Percentiles rank a stretch among this genome's conserved stretches.
These are phyloP conservation scores for Azemiops feae DNA, from an alignment of 2,113 vertebrate species.

Conservation along the genomic window DNA sequence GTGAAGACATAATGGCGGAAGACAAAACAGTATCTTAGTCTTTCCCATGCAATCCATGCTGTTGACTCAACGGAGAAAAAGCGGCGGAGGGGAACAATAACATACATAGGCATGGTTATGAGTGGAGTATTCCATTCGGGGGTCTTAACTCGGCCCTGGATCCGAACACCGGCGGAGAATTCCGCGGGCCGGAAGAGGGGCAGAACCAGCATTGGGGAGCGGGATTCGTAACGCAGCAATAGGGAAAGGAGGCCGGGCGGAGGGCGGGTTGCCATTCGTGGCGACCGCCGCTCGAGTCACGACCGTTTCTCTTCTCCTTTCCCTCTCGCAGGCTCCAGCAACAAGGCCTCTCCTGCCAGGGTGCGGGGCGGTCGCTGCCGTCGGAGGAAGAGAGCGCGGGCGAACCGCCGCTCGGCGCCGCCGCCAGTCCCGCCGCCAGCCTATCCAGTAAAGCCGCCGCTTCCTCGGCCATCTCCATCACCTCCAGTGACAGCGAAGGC, in stretches of 20 bases:
- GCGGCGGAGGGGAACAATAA: neutral
- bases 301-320: neutral
- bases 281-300: conserved; percentile 31
- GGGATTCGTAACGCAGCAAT: neutral
- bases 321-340: conserved; percentile 87
- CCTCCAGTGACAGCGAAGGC: conserved; percentile 98
- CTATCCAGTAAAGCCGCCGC: conserved; percentile 95
- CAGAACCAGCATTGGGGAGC: neutral
- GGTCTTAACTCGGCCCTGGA: neutral
- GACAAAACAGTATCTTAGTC: neutral
- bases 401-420: conserved; percentile 80
- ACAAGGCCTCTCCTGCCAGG: conserved; percentile 90
- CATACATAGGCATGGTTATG: neutral
- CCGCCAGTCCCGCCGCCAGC: conserved; percentile 91
- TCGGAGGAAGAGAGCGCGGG: conserved; percentile 84
- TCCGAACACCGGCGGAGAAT: neutral
- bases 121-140: neutral
- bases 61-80: neutral
- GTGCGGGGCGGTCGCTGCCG: conserved; percentile 84
- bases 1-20: neutral
- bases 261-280: neutral
- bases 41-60: neutral
- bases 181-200: neutral
- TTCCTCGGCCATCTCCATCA: conserved; percentile 98
- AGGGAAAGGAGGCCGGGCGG: neutral